Evolutionary conservation across 2,113 vertebrate genomes (phyloP).

Genomic region (Phyllostomus hastatus): DNA sequence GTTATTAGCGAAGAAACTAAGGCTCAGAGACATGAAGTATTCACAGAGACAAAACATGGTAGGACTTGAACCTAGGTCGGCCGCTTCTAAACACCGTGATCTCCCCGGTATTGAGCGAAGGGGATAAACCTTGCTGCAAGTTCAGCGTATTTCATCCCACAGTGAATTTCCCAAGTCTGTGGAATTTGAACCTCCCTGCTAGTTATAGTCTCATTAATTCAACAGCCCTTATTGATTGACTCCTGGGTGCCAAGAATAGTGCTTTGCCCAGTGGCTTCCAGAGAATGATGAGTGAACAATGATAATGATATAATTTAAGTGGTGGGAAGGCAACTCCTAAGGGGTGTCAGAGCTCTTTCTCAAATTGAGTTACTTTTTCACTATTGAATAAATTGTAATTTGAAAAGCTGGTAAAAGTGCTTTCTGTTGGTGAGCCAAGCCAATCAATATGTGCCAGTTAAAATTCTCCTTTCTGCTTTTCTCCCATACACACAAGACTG

Average conservation of each 20-base stretch:
- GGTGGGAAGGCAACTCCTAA: neutral
- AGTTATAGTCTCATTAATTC: constrained; percentile 16
- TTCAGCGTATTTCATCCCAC: neutral
- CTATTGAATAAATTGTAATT: constrained; percentile 59
- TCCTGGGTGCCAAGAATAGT: constrained; percentile 37
- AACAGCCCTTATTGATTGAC: neutral
- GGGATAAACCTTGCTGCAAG: neutral
- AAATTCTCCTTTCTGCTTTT: constrained; percentile 45
- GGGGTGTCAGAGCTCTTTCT: neutral
- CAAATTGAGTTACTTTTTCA: constrained; percentile 47
- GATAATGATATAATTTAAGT: neutral
- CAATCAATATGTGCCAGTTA: constrained; percentile 57
- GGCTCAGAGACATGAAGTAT: neutral
- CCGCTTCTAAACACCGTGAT: neutral
- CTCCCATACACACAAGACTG: neutral
- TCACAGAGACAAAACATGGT: neutral
- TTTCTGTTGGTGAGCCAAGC: constrained; percentile 41
- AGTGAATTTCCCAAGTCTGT: neutral
- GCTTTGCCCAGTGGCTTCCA: constrained; percentile 3
- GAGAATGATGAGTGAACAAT: neutral
- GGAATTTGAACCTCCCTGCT: neutral
- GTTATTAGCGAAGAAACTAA: neutral
- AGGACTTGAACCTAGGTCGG: neutral
- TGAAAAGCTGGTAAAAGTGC: constrained; percentile 57
- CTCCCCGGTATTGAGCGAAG: neutral